Conservation (phyloP, 1,140 invertebrate genomes). For the Aphelenchoides fujianensis region DNA sequence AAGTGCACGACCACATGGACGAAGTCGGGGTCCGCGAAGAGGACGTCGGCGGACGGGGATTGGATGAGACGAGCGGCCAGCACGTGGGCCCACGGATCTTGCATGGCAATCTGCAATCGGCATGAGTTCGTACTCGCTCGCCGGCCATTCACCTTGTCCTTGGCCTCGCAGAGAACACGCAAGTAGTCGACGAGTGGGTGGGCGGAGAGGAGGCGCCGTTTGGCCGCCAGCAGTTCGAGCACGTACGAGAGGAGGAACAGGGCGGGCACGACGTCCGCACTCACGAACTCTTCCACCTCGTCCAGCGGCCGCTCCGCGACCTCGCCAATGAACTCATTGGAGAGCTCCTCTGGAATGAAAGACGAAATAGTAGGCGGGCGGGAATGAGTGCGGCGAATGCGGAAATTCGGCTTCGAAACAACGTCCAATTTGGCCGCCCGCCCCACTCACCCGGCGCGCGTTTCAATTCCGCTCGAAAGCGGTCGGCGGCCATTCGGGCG, state of each 20-base stretch:
- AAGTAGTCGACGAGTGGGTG: neutral
- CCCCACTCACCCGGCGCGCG: conserved; percentile 21
- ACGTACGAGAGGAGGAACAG: neutral
- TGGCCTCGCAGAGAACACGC: conserved; percentile 8
- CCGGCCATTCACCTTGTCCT: conserved; percentile 7
- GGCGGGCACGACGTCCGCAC: neutral
- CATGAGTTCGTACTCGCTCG: neutral
- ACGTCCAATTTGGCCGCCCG: neutral
- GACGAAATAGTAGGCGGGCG: neutral
- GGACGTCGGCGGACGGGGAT: neutral
- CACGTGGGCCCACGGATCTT: conserved; percentile 5
- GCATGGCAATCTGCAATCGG: neutral
- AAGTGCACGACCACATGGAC: neutral
- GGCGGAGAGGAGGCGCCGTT: neutral
- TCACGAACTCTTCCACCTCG: neutral
- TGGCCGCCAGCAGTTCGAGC: conserved; percentile 4
- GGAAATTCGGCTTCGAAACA: too few relatives aligned
- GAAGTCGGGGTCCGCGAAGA: neutral
- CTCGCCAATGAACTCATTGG: neutral
- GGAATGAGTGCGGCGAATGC: neutral
- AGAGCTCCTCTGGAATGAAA: conserved; percentile 9
- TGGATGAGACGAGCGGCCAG: neutral
- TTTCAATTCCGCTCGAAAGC: conserved; percentile 34
- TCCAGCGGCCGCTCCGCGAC: neutral
- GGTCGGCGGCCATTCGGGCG: conserved; percentile 32